Conservation (phyloP, 37 sponge, comb jelly and placozoan species). For the Chondrosia reniformis region DNA sequence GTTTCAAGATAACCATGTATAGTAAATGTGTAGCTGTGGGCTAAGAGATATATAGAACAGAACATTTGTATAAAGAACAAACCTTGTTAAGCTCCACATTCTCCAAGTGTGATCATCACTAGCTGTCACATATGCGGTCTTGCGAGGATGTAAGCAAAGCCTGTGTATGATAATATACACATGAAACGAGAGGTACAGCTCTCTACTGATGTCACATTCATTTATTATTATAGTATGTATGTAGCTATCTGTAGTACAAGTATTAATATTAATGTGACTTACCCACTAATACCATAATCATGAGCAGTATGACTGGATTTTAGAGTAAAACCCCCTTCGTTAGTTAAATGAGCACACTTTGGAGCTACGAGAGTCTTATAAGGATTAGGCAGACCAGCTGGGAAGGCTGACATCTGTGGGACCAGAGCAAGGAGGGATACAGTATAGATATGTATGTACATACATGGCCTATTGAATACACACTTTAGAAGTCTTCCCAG, state of each 20-base stretch:
- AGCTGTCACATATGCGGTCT: slow-evolving; percentile 68
- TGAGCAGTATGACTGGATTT: slow-evolving; percentile 45
- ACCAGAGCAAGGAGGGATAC: too few species aligned
- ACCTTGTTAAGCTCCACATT: slow-evolving; percentile 83
- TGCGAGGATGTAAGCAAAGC: slow-evolving; percentile 62
- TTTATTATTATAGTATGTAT: too few species aligned
- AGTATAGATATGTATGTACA: too few species aligned
- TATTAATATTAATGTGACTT: background rate
- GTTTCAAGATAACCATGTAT: too few species aligned
- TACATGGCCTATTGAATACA: too few species aligned
- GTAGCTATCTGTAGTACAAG: background rate
- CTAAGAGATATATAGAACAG: too few species aligned
- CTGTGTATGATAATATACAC: background rate
- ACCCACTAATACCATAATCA: slow-evolving; percentile 45
- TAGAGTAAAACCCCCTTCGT: slow-evolving; percentile 65
- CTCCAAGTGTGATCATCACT: slow-evolving; percentile 96
- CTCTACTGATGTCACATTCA: too few species aligned
- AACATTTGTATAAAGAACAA: too few species aligned
- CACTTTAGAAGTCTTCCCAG: too few species aligned
- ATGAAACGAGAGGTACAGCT: background rate
- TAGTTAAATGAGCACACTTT: slow-evolving; percentile 62
- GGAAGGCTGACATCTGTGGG: too few species aligned
- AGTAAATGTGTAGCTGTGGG: too few species aligned
- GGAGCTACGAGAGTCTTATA: slow-evolving; percentile 26
- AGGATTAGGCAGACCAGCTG: slow-evolving; percentile 52